Evolutionary conservation across 1,140 invertebrate genomes (phyloP).

Genomic region (Aleiodes sp.): DNA sequence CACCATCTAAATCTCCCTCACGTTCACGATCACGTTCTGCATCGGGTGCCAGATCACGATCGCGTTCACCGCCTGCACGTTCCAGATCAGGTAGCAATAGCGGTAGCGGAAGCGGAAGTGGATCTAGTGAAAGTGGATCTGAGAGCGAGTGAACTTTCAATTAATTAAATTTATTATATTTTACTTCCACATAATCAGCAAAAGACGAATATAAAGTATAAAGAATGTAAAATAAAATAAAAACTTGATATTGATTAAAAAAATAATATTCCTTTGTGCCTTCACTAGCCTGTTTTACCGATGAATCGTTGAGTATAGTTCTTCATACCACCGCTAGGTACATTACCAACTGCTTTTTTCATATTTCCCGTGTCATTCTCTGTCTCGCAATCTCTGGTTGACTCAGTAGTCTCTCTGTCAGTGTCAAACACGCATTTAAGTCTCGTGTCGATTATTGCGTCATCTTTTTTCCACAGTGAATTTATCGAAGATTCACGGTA

Average conservation of each 20-base stretch:
- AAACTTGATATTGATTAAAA: too few species aligned
- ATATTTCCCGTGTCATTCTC: not conserved
- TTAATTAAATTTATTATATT: not conserved
- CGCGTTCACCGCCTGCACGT: slow-evolving; percentile 49
- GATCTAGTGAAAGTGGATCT: slow-evolving; percentile 55
- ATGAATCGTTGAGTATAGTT: too few species aligned
- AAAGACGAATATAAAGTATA: too few species aligned
- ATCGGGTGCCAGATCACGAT: slow-evolving; percentile 51
- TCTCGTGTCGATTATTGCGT: slow-evolving; percentile 16
- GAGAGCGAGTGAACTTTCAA: slow-evolving; percentile 59
- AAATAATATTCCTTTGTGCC: too few species aligned
- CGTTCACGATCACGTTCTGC: slow-evolving; percentile 52
- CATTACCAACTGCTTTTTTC: not conserved
- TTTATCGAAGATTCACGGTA: not conserved
- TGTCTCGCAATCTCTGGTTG: not conserved
- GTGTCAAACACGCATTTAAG: not conserved
- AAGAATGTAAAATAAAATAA: too few species aligned
- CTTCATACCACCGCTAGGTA: too few species aligned
- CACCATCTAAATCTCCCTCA: slow-evolving; percentile 48
- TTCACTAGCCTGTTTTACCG: too few species aligned
- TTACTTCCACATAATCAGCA: not conserved
- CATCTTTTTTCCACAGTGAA: not conserved
- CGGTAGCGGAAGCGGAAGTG: slow-evolving; percentile 53
- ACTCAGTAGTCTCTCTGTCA: not conserved
- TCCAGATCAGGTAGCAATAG: slow-evolving; percentile 49